Conservation (phyloP, 2,888 invertebrate genomes). For the Cantharis rustica region DNA sequence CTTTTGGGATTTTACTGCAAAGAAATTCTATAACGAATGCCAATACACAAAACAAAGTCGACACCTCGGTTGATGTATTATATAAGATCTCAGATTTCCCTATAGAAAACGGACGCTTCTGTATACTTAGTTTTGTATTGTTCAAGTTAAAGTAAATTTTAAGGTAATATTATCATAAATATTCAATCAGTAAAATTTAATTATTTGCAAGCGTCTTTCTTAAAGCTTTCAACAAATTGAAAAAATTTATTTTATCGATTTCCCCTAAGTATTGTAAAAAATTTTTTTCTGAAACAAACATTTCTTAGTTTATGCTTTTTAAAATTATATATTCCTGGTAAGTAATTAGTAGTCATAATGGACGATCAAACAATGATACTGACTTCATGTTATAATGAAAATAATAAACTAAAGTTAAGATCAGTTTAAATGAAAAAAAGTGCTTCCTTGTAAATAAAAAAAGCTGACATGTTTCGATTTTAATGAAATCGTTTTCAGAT, state of each 20-base stretch:
- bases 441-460: too few species aligned
- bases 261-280: background rate
- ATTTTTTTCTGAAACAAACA: too few species aligned
- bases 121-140: conserved; percentile 41
- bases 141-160: conserved; percentile 41
- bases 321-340: too few species aligned
- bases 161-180: conserved; percentile 20
- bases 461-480: too few species aligned
- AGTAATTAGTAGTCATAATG: too few species aligned
- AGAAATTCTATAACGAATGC: conserved; percentile 35
- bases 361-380: too few species aligned
- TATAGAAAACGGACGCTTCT: conserved; percentile 35
- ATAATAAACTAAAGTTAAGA: too few species aligned
- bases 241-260: background rate
- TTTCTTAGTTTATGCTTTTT: too few species aligned
- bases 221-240: background rate
- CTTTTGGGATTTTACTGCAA: conserved; percentile 34
- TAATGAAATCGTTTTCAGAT: too few species aligned
- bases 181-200: background rate
- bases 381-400: too few species aligned
- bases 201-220: background rate
- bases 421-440: too few species aligned
- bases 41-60: conserved; percentile 40
- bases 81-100: conserved; percentile 39
- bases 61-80: conserved; percentile 40